Percentiles rank a stretch among this genome's conserved stretches.
Evolutionary conservation across 2,113 vertebrate genomes (phyloP).

Genomic region (Thalassoma bifasciatum): DNA sequence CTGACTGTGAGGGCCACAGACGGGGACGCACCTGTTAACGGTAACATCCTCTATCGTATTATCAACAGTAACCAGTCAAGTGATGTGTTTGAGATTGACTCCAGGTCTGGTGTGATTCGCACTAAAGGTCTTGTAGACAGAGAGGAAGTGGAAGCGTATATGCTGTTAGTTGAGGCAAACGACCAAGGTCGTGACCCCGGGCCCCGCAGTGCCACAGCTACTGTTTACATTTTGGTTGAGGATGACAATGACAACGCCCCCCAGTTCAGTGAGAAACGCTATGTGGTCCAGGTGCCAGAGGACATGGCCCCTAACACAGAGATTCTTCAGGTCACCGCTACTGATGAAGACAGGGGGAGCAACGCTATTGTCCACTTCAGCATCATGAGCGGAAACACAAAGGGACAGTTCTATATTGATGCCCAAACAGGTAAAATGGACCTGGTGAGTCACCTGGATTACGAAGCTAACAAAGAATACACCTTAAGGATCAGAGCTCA

Average conservation of each 20-base stretch:
- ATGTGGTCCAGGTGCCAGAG: constrained; percentile 90
- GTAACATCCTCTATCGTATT: constrained; percentile 92
- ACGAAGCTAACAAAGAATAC: constrained; percentile 93
- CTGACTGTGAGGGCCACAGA: constrained; percentile 94
- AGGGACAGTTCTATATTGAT: constrained; percentile 96
- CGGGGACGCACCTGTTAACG: constrained; percentile 89
- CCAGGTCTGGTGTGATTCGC: constrained; percentile 92
- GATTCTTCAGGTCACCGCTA: constrained; percentile 89
- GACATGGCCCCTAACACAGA: constrained; percentile 86
- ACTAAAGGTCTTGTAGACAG: constrained; percentile 92
- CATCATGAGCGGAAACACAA: constrained; percentile 96
- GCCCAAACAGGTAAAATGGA: constrained; percentile 92
- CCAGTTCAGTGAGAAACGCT: constrained; percentile 95
- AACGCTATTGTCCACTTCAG: constrained; percentile 95
- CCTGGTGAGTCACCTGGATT: constrained; percentile 92
- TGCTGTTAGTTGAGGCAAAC: constrained; percentile 89
- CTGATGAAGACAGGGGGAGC: constrained; percentile 90
- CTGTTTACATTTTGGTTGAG: constrained; percentile 89
- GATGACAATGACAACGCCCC: constrained; percentile 96
- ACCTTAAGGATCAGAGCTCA: constrained; percentile 91
- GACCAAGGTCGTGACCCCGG: constrained; percentile 93
- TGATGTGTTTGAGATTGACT: constrained; percentile 92
- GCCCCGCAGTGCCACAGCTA: constrained; percentile 90
- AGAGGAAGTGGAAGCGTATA: constrained; percentile 89
- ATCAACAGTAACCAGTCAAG: constrained; percentile 84